Percentiles rank a stretch among this genome's conserved stretches.
Evolutionary conservation across 2,113 vertebrate species (phyloP).

Genomic region (Semicossyphus pulcher): DNA sequence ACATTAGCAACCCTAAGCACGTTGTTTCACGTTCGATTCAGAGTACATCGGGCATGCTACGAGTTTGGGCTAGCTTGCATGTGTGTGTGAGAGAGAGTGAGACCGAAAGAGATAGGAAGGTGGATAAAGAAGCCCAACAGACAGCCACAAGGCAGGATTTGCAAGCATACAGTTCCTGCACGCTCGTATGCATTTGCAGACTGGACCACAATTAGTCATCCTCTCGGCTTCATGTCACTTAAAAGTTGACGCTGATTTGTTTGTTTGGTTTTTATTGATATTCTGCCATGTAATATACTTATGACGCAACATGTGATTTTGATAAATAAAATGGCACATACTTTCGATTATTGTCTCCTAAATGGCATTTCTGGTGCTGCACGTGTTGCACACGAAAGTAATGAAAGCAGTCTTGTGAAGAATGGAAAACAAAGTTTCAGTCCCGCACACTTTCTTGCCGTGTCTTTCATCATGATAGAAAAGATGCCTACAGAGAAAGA

Average conservation of each 20-base stretch:
- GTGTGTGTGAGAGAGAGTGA: slow-evolving; percentile 29
- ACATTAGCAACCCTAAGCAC: background rate
- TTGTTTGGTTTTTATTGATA: too few species aligned
- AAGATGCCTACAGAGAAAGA: too few species aligned
- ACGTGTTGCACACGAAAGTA: too few species aligned
- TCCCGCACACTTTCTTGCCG: too few species aligned
- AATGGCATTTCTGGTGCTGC: background rate
- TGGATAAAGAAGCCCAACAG: slow-evolving; percentile 48
- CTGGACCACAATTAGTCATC: slow-evolving; percentile 47
- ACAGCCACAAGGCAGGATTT: slow-evolving; percentile 59
- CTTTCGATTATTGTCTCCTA: background rate
- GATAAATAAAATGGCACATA: background rate
- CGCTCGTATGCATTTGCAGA: slow-evolving; percentile 53
- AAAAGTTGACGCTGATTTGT: background rate
- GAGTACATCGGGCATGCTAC: background rate
- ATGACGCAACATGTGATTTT: too few species aligned
- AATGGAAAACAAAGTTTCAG: too few species aligned
- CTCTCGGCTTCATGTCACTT: background rate
- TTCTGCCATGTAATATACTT: too few species aligned
- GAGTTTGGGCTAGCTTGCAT: background rate
- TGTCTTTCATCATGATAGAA: too few species aligned
- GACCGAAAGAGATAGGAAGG: slow-evolving; percentile 44
- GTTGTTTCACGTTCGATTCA: background rate
- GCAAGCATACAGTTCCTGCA: slow-evolving; percentile 51
- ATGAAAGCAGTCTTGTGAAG: too few species aligned